Evolutionary conservation across 2,888 invertebrate species (phyloP).

Genomic region (Drosophila recens): DNA sequence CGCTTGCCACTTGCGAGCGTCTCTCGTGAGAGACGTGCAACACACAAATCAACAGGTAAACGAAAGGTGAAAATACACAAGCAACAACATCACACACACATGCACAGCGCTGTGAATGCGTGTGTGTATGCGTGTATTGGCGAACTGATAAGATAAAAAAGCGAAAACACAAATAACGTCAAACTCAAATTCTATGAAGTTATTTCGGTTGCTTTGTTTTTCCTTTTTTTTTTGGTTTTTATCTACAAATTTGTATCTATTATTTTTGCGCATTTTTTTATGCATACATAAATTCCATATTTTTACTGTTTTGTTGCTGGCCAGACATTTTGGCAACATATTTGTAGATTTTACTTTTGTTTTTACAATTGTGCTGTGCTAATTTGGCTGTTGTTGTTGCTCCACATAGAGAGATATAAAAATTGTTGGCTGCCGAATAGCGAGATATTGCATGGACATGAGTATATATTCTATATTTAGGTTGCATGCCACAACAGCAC

Average conservation of each 20-base stretch:
- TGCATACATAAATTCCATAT: slow-evolving; percentile 2
- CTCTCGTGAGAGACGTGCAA: slow-evolving; percentile 32
- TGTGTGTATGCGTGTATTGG: slow-evolving; percentile 19
- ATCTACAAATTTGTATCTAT: slow-evolving; percentile 2
- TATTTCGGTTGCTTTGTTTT: slow-evolving; percentile 3
- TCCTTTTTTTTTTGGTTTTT: not conserved
- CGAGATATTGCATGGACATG: slow-evolving; percentile 32
- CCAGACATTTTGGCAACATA: slow-evolving; percentile 34
- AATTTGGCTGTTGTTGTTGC: slow-evolving; percentile 23
- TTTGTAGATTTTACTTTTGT: slow-evolving; percentile 7
- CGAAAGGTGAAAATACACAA: slow-evolving; percentile 64
- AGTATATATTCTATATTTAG: slow-evolving; percentile 81
- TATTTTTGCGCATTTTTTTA: slow-evolving; percentile 16
- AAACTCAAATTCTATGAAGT: slow-evolving; percentile 32
- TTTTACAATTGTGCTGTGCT: slow-evolving; percentile 7
- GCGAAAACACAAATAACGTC: slow-evolving; percentile 44
- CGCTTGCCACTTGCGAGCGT: slow-evolving; percentile 30
- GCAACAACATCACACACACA: slow-evolving; percentile 11
- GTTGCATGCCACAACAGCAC: slow-evolving; percentile 70
- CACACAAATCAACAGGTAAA: slow-evolving; percentile 69
- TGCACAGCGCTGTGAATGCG: not conserved
- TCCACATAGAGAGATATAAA: slow-evolving; percentile 32
- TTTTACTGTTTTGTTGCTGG: slow-evolving; percentile 1
- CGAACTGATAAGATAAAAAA: slow-evolving; percentile 60
- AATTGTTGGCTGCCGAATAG: slow-evolving; percentile 21